Base-by-base conservation (phyloP, 2,113 vertebrate genomes). In the Sphaerodactylus townsendi region DNA sequence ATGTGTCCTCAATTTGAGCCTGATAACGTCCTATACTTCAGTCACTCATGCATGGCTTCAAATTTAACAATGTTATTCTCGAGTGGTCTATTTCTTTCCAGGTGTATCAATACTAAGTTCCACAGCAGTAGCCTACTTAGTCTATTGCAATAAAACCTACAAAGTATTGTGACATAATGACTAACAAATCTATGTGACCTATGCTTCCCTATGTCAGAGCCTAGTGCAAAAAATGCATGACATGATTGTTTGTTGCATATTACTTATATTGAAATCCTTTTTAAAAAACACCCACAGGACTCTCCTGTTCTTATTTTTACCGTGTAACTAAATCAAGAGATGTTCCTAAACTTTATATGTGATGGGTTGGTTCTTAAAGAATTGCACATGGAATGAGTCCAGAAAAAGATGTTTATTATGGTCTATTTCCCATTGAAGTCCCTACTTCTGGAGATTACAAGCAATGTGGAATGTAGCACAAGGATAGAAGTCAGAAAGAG, bases 81-180 rank as follows among this genome's bases (percentile, higher is more conserved):
- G 14, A 56, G 74, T 92, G 82, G 78, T 56, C 72, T 91, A 44
- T 56, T 62, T 82, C 69, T 59, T 66, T 56, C 35, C 14, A 68
- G 28, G 25, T 37, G 30, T 7, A 79, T 79, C 50, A 79, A 76
- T 41, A 48, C 25, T 68, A 68, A 76, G 53, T 35, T 9, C 5
- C 11, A 73, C 21, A 33, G 21, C 59, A 33, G 33, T 37, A 68
- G 66, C 15, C 33, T 62, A 62, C 3, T 79, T 68, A 48, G 33
- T 79, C n/a, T 68, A 11, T 35, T 79, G 44, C 77, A 35, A 41
- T 19, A 48, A 50, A 75, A 79, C 30, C 33, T 44, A 44, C 21
- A 21, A 15, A 44, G 15, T 79, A 11, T 48, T 48, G 13, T 66
- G 65, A 23, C n/a, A 50, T 68, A 41, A 65, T 33, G 64, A 35